Conservation (phyloP, 1,140 invertebrate species). For the Coelopa frigida region DNA sequence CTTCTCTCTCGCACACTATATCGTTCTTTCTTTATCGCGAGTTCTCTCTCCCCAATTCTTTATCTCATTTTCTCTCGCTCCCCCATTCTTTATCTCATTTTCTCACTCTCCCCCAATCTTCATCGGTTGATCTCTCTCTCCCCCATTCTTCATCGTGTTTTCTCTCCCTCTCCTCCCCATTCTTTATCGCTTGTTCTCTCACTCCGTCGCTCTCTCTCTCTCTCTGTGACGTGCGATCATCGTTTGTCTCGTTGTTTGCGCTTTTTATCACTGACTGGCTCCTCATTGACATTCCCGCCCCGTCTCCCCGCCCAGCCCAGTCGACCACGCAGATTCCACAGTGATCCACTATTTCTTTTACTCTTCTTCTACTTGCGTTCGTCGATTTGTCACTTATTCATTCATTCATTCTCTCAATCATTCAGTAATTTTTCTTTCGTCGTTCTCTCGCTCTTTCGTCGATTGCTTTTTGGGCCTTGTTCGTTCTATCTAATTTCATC, state of each 20-base stretch:
- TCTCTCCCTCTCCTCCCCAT: neutral
- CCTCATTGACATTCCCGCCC: too few species aligned
- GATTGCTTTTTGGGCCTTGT: neutral
- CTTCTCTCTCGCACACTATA: too few species aligned
- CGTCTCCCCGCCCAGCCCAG: too few species aligned
- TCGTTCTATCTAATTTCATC: too few species aligned
- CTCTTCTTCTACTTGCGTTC: too few species aligned
- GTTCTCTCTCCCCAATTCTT: conserved; percentile 8
- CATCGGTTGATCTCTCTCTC: neutral
- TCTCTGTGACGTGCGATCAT: too few species aligned
- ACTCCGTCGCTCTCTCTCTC: neutral
- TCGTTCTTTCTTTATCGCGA: too few species aligned
- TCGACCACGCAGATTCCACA: too few species aligned
- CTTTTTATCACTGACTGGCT: too few species aligned
- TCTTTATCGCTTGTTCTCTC: neutral
- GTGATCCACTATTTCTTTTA: too few species aligned
- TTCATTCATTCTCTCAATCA: conserved; percentile 2
- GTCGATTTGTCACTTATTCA: too few species aligned
- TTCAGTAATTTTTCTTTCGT: neutral
- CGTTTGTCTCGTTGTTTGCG: too few species aligned
- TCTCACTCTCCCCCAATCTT: neutral
- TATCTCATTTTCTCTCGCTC: conserved; percentile 9
- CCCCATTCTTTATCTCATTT: conserved; percentile 16
- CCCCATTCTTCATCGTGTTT: neutral
- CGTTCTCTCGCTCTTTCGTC: neutral